A percentile compares a stretch with the other conserved stretches of the same genome.
Conservation (phyloP, 2,797 vertebrate genomes). For the Salmo trutta region DNA sequence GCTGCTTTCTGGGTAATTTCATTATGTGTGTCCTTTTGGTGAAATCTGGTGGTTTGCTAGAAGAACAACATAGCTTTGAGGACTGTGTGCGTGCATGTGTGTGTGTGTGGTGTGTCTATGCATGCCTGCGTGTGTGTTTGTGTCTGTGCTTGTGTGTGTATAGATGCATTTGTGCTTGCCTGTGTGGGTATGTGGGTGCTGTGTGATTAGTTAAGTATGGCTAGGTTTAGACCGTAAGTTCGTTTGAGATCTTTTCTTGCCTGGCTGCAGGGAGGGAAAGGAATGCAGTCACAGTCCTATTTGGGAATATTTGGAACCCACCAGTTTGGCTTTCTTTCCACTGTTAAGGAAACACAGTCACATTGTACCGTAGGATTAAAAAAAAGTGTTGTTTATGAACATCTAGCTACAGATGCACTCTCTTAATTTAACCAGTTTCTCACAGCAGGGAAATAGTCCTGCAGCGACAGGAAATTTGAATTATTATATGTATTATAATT, state of each 20-base stretch:
- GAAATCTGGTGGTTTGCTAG: background rate
- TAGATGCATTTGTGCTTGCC: background rate
- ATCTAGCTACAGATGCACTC: too few species aligned
- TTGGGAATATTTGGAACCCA: conserved; percentile 19
- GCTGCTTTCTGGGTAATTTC: conserved; percentile 27
- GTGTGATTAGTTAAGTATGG: conserved; percentile 24
- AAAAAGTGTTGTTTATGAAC: background rate
- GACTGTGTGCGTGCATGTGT: background rate
- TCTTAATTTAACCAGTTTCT: too few species aligned
- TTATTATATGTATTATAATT: too few species aligned
- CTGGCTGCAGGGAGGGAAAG: conserved; percentile 30
- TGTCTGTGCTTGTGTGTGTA: background rate
- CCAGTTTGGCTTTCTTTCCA: background rate
- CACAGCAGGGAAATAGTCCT: too few species aligned
- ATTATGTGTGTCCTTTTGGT: conserved; percentile 18
- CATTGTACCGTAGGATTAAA: background rate
- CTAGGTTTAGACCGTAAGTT: conserved; percentile 19
- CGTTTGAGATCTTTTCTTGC: conserved; percentile 43
- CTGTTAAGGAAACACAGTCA: background rate
- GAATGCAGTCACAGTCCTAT: conserved; percentile 39
- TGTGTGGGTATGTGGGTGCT: background rate
- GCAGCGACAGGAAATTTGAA: too few species aligned
- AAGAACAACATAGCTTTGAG: background rate
- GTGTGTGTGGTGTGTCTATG: background rate
- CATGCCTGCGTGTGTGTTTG: background rate